Evolutionary conservation across 1,140 invertebrate genomes (phyloP), one percentile per base, ranked within the genome.

Genomic region (Bombus impatiens): DNA sequence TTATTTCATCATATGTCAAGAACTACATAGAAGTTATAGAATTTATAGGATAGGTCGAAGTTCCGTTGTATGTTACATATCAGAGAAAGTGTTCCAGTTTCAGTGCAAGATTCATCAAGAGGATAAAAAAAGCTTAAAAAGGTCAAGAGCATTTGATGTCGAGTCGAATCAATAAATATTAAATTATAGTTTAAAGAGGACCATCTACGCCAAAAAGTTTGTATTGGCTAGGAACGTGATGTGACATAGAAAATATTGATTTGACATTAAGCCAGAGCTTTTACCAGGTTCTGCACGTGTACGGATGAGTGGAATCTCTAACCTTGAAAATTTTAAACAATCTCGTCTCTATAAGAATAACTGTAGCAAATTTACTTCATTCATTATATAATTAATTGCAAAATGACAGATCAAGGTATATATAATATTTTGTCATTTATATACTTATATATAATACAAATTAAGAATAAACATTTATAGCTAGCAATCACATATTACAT

Each of bases 341-440:
- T 59, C 1, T 15, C 53, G 1, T 68, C 44, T 70, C 2, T 22
- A 40, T n/a, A 32, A 32, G 15, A 62, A 53, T 37, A 37, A 37
- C 9, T n/a, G 47, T 53, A 53, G 6, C 47, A 53, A 53, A 22
- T 22, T 53, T 6, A 53, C 18, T 53, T 22, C 18, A 53, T 53
- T 22, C 47, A 53, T 53, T 9, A 22, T 32, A 25, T 18, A 37
- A 53, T 74, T 32, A 57, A 25, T 65, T 40, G 8, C 35, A 79
- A 78, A 82, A 87, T 87, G 86, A 87, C 80, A 47, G 82, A 88
- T 42, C 70, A 85, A 87, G 82, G 86, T 87, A 78, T 15, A 13
- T 5, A 53, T 71, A 37, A 71, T 57, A 67, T 42, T 87, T 70
- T 70, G 3, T 44, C 22, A 42, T 44, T 47, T 65, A 40, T 13